Evolutionary conservation across 2,888 invertebrate genomes (phyloP), one percentile per base, ranked within the genome.

Genomic region (Autographa gamma): DNA sequence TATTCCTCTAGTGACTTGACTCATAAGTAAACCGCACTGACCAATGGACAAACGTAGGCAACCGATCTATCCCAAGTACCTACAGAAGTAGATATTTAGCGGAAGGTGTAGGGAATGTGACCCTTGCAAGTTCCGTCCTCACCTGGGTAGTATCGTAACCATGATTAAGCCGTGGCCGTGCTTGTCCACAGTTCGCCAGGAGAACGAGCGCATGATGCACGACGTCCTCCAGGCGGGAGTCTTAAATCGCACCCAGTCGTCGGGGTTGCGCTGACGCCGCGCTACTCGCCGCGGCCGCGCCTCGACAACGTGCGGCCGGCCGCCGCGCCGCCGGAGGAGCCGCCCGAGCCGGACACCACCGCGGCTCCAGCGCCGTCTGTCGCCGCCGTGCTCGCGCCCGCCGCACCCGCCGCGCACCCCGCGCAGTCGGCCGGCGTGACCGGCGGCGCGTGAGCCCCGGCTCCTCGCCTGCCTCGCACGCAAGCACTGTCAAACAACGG

Each of bases 191-290:
- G 98, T 98, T 92, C 97, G 98, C 86, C 97, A 97, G 96, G 98
- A 98, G 96, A 98, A 98, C 96, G 98, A 98, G 96, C 97, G 98
- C 93, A 96, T 98, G 94, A 96, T 98, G 96, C 96, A 96, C 92
- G 98, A 98, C 94, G 97, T 97, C 86, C 96, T 97, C 91, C 97
- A 97, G 93, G 93, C 89, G 93, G 95, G 91, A 92, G 91, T 93
- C 92, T 93, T 93, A 92, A 96, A 96, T 95, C 95, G 94, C 95
- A 95, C 95, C 94, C 96, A 94, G 95, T 95, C 92, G 92, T 95
- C 92, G 95, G 95, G 85, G 95, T 95, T 89, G 93, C 95, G 93
- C 94, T 95, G 95, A 95, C 95, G 89, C 95, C 95, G 93, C 95
- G 95, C 91, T 95, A 95, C 83, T 94, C 95, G 87, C 95, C 95